Percentiles rank a stretch among this genome's conserved stretches.
These are phyloP conservation scores for Boleophthalmus pectinirostris DNA, from an alignment of 2,113 vertebrate genomes.

Conservation along the genomic window DNA sequence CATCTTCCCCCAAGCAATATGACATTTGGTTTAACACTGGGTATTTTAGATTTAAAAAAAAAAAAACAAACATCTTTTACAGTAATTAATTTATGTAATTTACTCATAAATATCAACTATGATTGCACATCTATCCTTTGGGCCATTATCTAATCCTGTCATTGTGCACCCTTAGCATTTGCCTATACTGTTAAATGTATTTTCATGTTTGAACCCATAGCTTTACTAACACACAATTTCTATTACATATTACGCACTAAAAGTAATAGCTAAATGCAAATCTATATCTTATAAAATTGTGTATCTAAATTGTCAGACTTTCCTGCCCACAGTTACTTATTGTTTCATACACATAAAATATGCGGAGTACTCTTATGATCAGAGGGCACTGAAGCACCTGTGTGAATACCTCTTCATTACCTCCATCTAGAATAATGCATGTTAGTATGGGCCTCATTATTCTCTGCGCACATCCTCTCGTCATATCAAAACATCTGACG, in stretches of 20 bases:
- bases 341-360: not conserved
- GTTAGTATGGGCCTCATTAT: not conserved
- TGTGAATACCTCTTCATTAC: not conserved
- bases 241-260: not conserved
- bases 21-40: no score
- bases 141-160: no score
- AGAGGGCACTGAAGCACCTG: not conserved
- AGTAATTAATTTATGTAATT: no score
- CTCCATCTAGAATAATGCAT: not conserved
- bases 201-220: no score
- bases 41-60: no score
- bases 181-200: no score
- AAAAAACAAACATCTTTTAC: no score
- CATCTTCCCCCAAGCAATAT: no score
- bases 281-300: not conserved
- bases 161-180: no score
- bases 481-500: slow-evolving; percentile 3
- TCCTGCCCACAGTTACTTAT: not conserved
- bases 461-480: not conserved
- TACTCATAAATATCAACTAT: no score
- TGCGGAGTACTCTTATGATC: not conserved
- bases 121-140: no score
- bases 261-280: not conserved
- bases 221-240: no score
- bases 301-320: not conserved